Percentiles rank a stretch among this genome's conserved stretches.
Evolutionary conservation across 2,113 vertebrate species (phyloP).

Genomic region (Rhinoptilus africanus): DNA sequence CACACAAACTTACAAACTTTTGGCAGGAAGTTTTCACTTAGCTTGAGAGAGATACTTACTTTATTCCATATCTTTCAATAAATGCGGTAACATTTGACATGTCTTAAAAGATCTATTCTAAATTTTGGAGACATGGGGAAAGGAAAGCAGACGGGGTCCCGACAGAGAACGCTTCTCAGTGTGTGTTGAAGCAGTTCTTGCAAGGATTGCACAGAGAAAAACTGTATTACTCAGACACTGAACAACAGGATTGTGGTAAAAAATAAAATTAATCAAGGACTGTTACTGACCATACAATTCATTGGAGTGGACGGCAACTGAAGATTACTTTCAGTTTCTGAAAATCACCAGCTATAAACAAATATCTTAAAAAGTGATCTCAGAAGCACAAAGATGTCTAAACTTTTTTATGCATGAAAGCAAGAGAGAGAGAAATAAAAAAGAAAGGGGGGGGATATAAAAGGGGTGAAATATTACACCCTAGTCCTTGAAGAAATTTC

Average conservation of each 20-base stretch:
- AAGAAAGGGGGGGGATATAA: background rate
- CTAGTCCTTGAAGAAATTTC: conserved; percentile 22
- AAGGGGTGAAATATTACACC: background rate
- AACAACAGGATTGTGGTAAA: background rate
- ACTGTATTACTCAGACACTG: background rate
- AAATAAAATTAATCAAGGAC: background rate
- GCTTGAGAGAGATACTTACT: background rate
- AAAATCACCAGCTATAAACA: background rate
- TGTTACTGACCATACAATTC: background rate
- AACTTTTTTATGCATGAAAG: background rate
- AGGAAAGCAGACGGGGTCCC: background rate
- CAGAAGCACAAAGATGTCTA: background rate
- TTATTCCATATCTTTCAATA: background rate
- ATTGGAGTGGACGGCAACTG: background rate
- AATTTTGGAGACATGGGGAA: background rate
- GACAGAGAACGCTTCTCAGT: background rate
- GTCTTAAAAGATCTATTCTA: background rate
- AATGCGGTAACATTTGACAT: background rate
- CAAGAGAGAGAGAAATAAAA: background rate
- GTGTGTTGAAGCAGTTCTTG: background rate
- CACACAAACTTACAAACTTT: background rate
- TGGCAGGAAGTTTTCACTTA: background rate
- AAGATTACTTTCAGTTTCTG: background rate
- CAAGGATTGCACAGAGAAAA: background rate
- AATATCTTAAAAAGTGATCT: background rate